Percentiles rank a stretch among this genome's conserved stretches.
Conservation (phyloP, 2,113 vertebrate genomes). For the Phalacrocorax brasilianus region DNA sequence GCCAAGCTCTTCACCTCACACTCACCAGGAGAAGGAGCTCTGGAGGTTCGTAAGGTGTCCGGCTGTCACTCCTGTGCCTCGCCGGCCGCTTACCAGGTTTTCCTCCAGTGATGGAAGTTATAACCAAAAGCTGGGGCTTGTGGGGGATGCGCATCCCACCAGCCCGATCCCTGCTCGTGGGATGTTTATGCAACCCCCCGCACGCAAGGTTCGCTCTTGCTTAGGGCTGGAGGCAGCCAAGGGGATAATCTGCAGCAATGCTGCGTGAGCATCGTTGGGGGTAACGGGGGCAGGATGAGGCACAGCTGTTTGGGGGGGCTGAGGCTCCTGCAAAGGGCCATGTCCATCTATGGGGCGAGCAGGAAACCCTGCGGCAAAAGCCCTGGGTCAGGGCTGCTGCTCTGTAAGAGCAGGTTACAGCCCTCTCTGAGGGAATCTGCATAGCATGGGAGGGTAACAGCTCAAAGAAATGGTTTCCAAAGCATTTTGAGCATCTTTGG, state of each 20-base stretch:
- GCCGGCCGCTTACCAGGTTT: background rate
- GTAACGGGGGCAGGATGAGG: background rate
- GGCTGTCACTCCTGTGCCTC: too few relatives aligned
- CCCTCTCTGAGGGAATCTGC: background rate
- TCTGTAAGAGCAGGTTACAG: background rate
- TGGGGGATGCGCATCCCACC: background rate
- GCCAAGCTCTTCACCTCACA: background rate
- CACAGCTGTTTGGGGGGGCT: background rate
- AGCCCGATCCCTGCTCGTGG: rapidly evolving
- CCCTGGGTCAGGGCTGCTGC: background rate
- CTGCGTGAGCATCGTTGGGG: background rate
- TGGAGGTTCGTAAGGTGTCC: background rate
- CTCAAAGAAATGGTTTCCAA: background rate
- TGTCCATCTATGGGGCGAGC: rapidly evolving
- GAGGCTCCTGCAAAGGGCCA: background rate
- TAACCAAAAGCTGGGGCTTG: background rate
- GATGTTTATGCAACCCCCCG: rapidly evolving
- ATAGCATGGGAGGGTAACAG: rapidly evolving
- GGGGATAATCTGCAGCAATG: background rate
- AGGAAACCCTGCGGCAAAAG: background rate
- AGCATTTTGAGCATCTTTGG: background rate
- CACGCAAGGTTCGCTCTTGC: rapidly evolving
- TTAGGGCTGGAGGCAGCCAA: background rate
- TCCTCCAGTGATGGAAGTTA: background rate
- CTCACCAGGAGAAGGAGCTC: background rate